These are phyloP conservation scores for Manduca sexta DNA, from an alignment of 1,140 invertebrate species.

Conservation along the genomic window DNA sequence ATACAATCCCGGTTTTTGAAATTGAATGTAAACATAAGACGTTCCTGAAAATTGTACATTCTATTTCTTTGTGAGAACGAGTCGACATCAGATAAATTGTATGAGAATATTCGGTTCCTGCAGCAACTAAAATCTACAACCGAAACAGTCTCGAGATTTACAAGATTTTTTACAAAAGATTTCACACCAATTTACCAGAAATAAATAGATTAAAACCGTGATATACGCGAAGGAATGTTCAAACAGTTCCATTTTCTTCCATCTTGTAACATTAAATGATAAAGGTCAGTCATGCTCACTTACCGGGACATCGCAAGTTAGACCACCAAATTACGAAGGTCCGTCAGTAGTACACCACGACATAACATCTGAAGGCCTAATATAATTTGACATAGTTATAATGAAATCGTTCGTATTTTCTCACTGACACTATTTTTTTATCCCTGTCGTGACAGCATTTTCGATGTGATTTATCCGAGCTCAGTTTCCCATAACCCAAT, in stretches of 20 bases:
- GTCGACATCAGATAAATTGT: too few species aligned
- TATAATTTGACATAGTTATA: constrained; percentile 18
- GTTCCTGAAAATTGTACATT: constrained; percentile 7
- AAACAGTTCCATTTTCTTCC: constrained; percentile 3
- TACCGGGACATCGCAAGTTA: constrained; percentile 30
- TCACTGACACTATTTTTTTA: constrained; percentile 53
- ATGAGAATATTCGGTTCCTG: too few species aligned
- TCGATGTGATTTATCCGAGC: constrained; percentile 55
- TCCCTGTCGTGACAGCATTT: constrained; percentile 58
- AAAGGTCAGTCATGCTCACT: constrained; percentile 56
- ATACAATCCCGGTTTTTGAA: not conserved
- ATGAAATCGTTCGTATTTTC: constrained; percentile 52
- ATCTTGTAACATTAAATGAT: constrained; percentile 5
- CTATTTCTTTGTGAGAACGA: too few species aligned
- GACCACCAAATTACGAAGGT: not conserved
- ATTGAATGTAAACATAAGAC: constrained; percentile 6
- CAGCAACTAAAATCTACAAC: too few species aligned
- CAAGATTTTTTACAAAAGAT: too few species aligned
- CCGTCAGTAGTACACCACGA: not conserved
- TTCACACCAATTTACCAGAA: not conserved
- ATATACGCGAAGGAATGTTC: constrained; percentile 11
- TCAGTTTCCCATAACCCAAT: constrained; percentile 63
- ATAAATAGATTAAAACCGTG: not conserved
- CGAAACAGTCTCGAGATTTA: too few species aligned
- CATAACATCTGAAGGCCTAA: not conserved